A percentile compares a stretch with the other conserved stretches of the same genome.
Evolutionary conservation across 1,140 invertebrate species (phyloP).

Genomic region (Cotesia vestalis): DNA sequence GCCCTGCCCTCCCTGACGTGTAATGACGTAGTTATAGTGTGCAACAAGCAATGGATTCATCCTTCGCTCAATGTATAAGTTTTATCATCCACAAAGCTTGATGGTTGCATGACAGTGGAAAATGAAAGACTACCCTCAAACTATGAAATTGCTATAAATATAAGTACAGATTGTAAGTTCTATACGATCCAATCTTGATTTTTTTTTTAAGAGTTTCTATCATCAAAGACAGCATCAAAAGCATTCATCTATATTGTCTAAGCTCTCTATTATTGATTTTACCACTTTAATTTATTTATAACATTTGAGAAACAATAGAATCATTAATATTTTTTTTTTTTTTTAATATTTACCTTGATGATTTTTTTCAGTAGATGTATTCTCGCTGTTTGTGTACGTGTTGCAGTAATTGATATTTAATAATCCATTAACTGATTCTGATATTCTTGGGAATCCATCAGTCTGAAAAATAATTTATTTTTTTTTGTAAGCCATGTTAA

Average conservation of each 20-base stretch:
- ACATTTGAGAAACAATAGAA: background rate
- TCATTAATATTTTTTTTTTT: background rate
- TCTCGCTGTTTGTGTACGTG: conserved; percentile 31
- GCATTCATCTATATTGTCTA: background rate
- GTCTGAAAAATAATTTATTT: conserved; percentile 45
- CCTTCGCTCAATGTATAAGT: conserved; percentile 25
- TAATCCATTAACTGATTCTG: conserved; percentile 38
- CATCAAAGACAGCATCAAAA: conserved; percentile 28
- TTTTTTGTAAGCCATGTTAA: background rate
- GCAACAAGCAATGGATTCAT: conserved; percentile 17
- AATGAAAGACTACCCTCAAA: background rate
- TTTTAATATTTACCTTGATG: conserved; percentile 35
- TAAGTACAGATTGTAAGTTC: conserved; percentile 13
- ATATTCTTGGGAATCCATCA: conserved; percentile 48
- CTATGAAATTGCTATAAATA: background rate
- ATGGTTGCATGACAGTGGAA: background rate
- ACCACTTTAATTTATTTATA: background rate
- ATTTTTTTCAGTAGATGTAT: conserved; percentile 34
- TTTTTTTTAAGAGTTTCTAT: conserved; percentile 17
- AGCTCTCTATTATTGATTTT: background rate
- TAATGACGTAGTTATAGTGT: conserved; percentile 32
- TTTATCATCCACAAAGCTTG: conserved; percentile 6
- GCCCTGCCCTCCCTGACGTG: conserved; percentile 23
- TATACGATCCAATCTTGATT: background rate
- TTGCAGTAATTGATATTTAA: conserved; percentile 35